Conservation (phyloP, 2,797 vertebrate species). For the Platyrinchus mystaceus region DNA sequence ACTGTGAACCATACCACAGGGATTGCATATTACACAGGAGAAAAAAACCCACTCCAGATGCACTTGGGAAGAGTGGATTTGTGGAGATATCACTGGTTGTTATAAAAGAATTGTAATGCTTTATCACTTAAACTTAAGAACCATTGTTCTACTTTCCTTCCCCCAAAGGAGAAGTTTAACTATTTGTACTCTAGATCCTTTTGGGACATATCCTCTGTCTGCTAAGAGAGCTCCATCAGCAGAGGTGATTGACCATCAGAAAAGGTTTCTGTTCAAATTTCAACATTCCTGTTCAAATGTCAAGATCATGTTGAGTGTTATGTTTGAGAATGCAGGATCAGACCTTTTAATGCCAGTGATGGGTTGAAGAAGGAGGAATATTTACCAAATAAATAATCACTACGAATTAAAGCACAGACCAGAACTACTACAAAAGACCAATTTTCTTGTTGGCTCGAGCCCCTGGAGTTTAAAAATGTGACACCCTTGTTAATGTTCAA, state of each 20-base stretch:
- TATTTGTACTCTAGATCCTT: not conserved
- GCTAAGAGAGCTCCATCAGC: not conserved
- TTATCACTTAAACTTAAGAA: not conserved
- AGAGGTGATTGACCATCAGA: not conserved
- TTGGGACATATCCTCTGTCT: not conserved
- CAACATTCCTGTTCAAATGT: not conserved
- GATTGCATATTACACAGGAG: not conserved
- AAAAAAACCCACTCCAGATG: not conserved
- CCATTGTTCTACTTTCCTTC: not conserved
- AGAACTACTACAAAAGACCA: not conserved
- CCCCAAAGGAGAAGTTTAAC: not conserved
- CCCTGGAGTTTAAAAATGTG: not conserved
- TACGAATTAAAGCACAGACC: not conserved
- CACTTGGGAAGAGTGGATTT: not conserved
- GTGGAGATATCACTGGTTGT: not conserved
- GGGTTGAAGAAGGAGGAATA: not conserved
- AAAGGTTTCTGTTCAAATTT: not conserved
- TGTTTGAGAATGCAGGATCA: not conserved
- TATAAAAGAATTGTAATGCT: not conserved
- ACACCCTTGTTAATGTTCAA: not conserved
- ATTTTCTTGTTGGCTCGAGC: not conserved
- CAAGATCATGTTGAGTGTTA: not conserved
- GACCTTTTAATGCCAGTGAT: not conserved
- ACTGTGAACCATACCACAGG: not conserved
- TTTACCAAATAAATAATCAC: not conserved